A percentile compares a stretch with the other conserved stretches of the same genome.
phyloP scores from a whole-genome alignment of 2,888 invertebrate species.

The Hypomecis atomaria region DNA sequence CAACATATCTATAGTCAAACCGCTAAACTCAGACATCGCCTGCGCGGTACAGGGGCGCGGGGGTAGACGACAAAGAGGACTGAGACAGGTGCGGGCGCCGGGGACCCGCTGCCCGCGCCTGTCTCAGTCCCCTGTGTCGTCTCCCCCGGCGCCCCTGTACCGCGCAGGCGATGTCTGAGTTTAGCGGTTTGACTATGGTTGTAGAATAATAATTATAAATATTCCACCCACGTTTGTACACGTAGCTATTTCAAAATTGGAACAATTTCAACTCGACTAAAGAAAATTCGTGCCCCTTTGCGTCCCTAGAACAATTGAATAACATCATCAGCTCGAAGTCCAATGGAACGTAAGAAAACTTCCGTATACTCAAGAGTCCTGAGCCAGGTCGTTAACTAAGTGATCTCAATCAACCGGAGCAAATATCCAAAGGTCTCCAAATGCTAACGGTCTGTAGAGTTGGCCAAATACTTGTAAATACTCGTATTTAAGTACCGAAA shows the following conservation, averaged over 20 bases:
- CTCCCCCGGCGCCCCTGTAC: too few species aligned
- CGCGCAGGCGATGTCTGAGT: too few species aligned
- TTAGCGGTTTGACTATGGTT: too few species aligned
- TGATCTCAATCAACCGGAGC: constrained; percentile 22
- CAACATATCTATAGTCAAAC: too few species aligned
- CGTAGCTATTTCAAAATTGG: not conserved
- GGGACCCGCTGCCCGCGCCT: too few species aligned
- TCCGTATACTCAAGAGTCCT: constrained; percentile 14
- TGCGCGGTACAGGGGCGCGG: too few species aligned
- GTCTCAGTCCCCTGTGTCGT: too few species aligned
- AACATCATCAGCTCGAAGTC: constrained; percentile 6
- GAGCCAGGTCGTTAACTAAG: constrained; percentile 25
- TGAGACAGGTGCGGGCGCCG: too few species aligned
- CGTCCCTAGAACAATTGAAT: constrained; percentile 11
- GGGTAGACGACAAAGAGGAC: too few species aligned
- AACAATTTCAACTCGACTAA: constrained; percentile 5
- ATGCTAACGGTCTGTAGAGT: constrained; percentile 12
- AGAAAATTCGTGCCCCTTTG: not conserved
- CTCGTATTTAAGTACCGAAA: not conserved
- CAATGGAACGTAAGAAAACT: constrained; percentile 8
- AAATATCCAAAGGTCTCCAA: constrained; percentile 24
- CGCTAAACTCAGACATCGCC: too few species aligned
- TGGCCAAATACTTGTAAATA: not conserved
- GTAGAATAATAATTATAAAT: too few species aligned
- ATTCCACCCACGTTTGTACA: not conserved